Base-by-base conservation (phyloP, 2,113 vertebrate species). In the Brachionichthys hirsutus region DNA sequence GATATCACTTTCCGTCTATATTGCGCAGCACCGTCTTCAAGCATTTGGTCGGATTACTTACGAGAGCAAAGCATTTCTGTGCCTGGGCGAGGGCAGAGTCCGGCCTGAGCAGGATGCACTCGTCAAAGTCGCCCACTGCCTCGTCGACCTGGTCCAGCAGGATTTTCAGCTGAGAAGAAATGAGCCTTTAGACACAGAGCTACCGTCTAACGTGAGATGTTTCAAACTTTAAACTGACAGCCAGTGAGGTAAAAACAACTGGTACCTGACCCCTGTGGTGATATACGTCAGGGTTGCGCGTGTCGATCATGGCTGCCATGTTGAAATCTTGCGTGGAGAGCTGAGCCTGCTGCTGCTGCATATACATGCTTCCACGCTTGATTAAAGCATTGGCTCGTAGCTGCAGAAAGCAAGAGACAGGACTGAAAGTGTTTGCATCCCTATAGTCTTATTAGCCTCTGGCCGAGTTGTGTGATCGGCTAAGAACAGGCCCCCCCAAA, bases 81-180 rank as follows among this genome's bases (percentile, higher is more conserved):
- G 97, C 97, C 87, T 99, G 96, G 0, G 97, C 97, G 70, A 99
- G 91, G 61, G 97, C 97, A 49, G 96, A 99, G 87, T 99, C 95
- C 0, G 97, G 97, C 64, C 95, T 90, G 77, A 99, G 91, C 47
- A 91, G 81, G 84, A 99, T 99, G 88, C 97, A 99, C 88, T 97
- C 93, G 85, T 98, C 95, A 78, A 99, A 99, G 84, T 99, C 97
- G 62, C 92, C 93, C 45, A 99, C 97, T 4, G 97, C 97, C 80
- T 98, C 97, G 63, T 98, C 96, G 63, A 99, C 96, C 87, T 98
- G 95, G 90, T 99, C 97, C 73, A 99, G 91, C 50, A 99, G 86
- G 82, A 99, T 98, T 91, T 98, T 99, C 84, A 99, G 86, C 97
- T 99, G 83, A 51, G 44, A 54, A 61, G 60, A 62, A 36, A 64